phyloP scores from a whole-genome alignment of 2,113 vertebrate species.

The Lepus timidus region DNA sequence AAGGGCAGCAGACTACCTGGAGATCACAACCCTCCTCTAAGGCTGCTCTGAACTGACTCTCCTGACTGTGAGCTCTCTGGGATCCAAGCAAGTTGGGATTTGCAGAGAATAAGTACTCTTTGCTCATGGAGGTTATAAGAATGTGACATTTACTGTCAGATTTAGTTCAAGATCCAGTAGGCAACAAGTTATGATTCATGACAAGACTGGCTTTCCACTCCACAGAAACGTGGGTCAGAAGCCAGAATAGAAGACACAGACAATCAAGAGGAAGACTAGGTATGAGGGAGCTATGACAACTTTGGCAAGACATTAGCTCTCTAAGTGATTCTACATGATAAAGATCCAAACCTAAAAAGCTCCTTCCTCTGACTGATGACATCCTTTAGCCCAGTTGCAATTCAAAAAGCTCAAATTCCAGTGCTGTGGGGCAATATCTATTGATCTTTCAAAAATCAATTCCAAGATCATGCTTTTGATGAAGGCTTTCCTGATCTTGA shows the following conservation, averaged over 20 bases:
- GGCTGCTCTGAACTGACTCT: neutral
- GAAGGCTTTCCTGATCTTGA: neutral
- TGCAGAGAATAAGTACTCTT: neutral
- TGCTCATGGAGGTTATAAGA: neutral
- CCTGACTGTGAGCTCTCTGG: neutral
- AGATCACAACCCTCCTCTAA: neutral
- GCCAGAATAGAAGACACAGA: neutral
- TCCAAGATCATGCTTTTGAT: neutral
- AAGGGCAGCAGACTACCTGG: neutral
- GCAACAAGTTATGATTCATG: neutral
- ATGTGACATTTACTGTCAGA: neutral
- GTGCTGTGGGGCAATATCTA: neutral
- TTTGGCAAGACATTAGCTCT: neutral
- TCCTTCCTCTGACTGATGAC: neutral
- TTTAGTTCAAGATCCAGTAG: neutral
- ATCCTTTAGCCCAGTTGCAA: neutral
- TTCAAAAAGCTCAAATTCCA: slow-evolving; percentile 16
- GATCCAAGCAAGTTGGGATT: neutral
- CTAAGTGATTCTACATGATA: neutral
- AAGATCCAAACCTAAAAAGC: neutral
- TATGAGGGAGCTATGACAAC: too few relatives aligned
- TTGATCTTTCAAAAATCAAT: neutral
- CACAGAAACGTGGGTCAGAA: neutral
- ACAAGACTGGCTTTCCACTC: neutral
- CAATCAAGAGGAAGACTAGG: neutral